Evolutionary conservation across 2,888 invertebrate genomes (phyloP).

Genomic region (Bellardia pandia): DNA sequence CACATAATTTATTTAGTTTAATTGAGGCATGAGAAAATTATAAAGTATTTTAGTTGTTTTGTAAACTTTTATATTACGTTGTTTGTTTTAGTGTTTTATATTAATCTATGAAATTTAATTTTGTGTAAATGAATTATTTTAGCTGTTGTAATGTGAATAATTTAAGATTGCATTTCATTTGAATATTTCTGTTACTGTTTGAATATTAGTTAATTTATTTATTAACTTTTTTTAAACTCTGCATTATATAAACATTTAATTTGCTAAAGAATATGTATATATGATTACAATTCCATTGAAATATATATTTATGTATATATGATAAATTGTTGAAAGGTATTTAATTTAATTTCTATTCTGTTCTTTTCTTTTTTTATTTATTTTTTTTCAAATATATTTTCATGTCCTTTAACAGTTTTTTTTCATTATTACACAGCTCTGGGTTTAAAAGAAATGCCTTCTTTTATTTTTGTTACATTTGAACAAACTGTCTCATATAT

Average conservation of each 20-base stretch:
- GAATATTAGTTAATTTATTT: background rate
- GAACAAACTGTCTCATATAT: background rate
- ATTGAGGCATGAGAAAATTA: background rate
- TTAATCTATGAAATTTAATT: background rate
- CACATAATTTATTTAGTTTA: slow-evolving; percentile 2
- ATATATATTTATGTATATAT: slow-evolving; percentile 80
- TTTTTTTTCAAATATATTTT: background rate
- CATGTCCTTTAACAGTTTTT: slow-evolving; percentile 13
- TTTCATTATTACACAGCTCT: background rate
- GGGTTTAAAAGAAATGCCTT: background rate
- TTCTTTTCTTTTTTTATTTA: slow-evolving; percentile 3
- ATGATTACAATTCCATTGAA: slow-evolving; percentile 12
- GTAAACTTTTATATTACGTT: background rate
- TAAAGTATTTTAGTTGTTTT: background rate
- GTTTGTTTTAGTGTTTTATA: background rate
- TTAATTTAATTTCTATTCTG: slow-evolving; percentile 73
- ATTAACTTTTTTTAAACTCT: background rate
- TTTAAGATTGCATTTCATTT: background rate
- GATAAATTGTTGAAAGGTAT: slow-evolving; percentile 83
- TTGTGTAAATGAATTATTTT: slow-evolving; percentile 14
- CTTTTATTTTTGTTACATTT: background rate
- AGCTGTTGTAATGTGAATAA: background rate
- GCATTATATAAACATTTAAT: background rate
- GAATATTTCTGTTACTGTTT: no score
- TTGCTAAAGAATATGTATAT: background rate